Evolutionary conservation across 2,888 invertebrate genomes (phyloP).

Genomic region (Xestoiulus laeticollis): DNA sequence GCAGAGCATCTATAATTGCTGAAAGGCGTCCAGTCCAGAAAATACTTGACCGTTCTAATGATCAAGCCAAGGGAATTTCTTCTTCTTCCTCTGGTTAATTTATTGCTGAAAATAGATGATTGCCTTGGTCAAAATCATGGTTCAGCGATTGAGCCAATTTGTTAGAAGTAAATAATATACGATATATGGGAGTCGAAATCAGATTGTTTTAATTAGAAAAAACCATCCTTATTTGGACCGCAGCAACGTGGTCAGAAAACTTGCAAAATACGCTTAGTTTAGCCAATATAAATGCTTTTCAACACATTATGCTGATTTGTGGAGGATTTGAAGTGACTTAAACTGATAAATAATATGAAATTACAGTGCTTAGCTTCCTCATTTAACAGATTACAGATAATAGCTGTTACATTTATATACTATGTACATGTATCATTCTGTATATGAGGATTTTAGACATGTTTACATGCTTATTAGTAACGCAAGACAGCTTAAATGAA

Average conservation of each 20-base stretch:
- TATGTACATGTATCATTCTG: not conserved
- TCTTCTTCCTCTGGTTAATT: slow-evolving; percentile 1
- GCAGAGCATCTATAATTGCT: not conserved
- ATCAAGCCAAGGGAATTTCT: not conserved
- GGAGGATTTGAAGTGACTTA: no score
- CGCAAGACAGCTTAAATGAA: not conserved
- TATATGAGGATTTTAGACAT: no score
- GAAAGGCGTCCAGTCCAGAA: not conserved
- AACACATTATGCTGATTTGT: not conserved
- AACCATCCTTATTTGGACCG: not conserved
- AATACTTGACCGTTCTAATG: not conserved
- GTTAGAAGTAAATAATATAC: not conserved
- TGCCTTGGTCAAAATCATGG: not conserved
- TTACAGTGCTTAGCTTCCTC: not conserved
- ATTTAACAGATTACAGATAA: no score
- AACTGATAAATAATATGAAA: not conserved
- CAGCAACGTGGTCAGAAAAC: not conserved
- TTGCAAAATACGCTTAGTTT: not conserved
- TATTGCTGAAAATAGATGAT: not conserved
- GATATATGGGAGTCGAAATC: not conserved
- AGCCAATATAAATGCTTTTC: not conserved
- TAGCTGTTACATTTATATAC: no score
- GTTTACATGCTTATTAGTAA: not conserved
- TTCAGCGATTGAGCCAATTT: slow-evolving; percentile 4
- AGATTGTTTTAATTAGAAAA: not conserved